Conservation (phyloP, 2,113 vertebrate genomes). For the Cacatua alba region DNA sequence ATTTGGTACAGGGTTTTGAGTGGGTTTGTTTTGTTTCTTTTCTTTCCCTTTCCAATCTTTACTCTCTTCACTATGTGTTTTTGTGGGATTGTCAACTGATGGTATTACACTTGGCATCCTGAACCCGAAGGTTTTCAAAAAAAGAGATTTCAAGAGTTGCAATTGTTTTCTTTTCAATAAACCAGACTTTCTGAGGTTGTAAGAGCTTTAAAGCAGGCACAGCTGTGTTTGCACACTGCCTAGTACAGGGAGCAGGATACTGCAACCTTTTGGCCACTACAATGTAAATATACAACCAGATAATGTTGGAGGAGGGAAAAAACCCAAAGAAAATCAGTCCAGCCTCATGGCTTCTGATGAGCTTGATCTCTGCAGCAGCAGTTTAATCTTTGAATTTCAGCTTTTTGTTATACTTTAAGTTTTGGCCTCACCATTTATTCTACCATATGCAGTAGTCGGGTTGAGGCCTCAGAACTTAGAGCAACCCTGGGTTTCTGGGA, state of each 20-base stretch:
- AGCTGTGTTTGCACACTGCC: neutral
- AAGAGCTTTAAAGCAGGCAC: neutral
- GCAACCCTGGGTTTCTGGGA: neutral
- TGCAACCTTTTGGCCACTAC: neutral
- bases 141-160: neutral
- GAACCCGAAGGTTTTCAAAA: neutral
- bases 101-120: conserved; percentile 10
- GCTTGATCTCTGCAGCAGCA: neutral
- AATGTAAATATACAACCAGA: neutral
- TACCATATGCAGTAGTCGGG: rapidly evolving
- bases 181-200: neutral
- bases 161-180: neutral
- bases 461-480: neutral
- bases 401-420: neutral
- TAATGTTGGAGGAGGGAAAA: neutral
- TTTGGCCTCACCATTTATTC: rapidly evolving
- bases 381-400: neutral
- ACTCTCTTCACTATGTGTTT: neutral
- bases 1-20: conserved; percentile 3
- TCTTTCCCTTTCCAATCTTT: neutral
- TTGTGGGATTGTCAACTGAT: neutral
- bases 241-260: neutral
- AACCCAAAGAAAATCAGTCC: neutral
- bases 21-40: neutral
- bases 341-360: neutral